Percentiles rank a stretch among this genome's conserved stretches.
These are phyloP conservation scores for Sesia apiformis DNA, from an alignment of 2,888 invertebrate species.

Conservation along the genomic window DNA sequence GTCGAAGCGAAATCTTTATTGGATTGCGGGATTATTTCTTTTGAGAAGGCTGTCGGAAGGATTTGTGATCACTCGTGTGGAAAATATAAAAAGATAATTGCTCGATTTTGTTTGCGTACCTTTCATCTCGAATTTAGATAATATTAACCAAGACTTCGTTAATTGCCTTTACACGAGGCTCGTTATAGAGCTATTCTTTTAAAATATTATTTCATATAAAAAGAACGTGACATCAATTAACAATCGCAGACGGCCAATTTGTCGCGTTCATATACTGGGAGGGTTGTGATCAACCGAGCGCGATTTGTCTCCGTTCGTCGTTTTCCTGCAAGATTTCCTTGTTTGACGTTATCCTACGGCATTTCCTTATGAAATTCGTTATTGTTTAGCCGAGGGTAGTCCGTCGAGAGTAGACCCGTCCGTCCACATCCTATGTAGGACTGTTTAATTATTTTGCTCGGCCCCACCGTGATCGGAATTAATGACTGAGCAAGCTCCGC, in stretches of 20 bases:
- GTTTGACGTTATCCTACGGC: constrained; percentile 22
- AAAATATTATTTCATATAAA: too few species aligned
- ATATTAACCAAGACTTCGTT: too few species aligned
- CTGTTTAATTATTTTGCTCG: constrained; percentile 68
- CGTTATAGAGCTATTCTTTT: too few species aligned
- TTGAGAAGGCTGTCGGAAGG: constrained; percentile 32
- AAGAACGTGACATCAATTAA: too few species aligned
- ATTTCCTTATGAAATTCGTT: constrained; percentile 47
- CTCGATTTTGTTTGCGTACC: constrained; percentile 20
- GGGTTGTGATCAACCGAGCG: background rate
- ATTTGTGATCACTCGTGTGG: constrained; percentile 30
- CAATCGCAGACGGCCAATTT: too few species aligned
- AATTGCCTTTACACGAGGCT: too few species aligned
- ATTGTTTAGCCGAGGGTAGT: constrained; percentile 29
- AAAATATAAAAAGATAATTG: constrained; percentile 40
- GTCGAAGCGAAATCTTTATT: constrained; percentile 67
- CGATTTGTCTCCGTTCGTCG: constrained; percentile 16
- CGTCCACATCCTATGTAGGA: constrained; percentile 27
- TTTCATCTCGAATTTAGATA: constrained; percentile 12
- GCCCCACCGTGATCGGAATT: constrained; percentile 57
- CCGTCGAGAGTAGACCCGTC: constrained; percentile 35
- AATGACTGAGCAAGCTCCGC: constrained; percentile 12
- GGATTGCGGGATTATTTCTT: constrained; percentile 62
- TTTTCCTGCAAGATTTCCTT: constrained; percentile 25
- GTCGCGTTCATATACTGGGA: too few species aligned